Base-by-base conservation (phyloP, 2,113 vertebrate genomes). In the Pelecanus crispus region DNA sequence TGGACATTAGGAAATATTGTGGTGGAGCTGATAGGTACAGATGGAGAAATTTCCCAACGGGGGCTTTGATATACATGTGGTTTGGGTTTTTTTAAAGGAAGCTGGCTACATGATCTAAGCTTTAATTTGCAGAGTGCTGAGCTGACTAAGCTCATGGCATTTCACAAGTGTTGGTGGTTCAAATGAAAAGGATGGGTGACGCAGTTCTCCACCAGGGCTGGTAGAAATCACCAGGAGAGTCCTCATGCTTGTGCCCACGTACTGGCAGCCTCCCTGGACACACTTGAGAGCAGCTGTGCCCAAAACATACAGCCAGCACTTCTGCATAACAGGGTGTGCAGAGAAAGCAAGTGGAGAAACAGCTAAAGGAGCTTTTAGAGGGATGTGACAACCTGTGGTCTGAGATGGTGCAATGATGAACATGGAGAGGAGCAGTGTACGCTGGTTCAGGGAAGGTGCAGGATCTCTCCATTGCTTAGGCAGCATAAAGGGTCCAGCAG, bases 371-470 rank as follows among this genome's bases (percentile, higher is more conserved):
- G 49, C 56, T 79, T 52, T 40, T 32, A 42, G 53, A 40, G 62
- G 59, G 56, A 29, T 11, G 52, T 40, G 47, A 67, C 62, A 80
- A 1, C 15, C 53, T 62, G 29, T 62, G 55, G 6, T 49, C 21
- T 66, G 90, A 78, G 65, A 21, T 3, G 5, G 2, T 4, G 14
- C 65, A 14, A 0, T 7, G 63, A 10, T 2, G 4, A 36, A 42
- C 0, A 0, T 18, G 10, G 20, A n/a, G 85, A 79, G 56, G 58
- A 91, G 2, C 3, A 0, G 32, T 3, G 2, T 12, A 13, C 47
- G 74, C 62, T 75, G 79, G 22, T 49, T 52, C 38, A 58, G 80
- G 67, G 52, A 55, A 25, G 19, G 6, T 47, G 34, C 16, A 5
- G 62, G 56, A 65, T 87, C 44, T 74, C 72, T 34, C 47, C 31